Percentiles rank a stretch among this genome's conserved stretches.
Conservation (phyloP, 2,888 invertebrate species). For the Euzophera pinguis region DNA sequence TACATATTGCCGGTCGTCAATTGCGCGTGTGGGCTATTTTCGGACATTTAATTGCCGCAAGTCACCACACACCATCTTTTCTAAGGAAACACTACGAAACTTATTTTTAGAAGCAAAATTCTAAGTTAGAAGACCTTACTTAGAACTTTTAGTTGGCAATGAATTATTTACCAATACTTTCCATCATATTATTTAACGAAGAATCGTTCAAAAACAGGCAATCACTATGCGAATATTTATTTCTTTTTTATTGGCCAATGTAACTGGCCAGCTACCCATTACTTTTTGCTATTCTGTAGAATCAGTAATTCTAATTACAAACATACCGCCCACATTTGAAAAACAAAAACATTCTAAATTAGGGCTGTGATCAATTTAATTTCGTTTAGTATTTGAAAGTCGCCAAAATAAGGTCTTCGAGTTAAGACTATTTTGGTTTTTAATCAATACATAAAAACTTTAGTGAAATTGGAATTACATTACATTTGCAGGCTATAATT, state of each 20-base stretch:
- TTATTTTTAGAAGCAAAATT: slow-evolving; percentile 8
- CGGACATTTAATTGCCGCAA: slow-evolving; percentile 63
- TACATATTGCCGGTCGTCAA: slow-evolving; percentile 57
- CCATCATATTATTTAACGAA: not conserved
- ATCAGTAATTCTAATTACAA: slow-evolving; percentile 8
- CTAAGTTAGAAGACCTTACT: not conserved
- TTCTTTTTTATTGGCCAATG: not conserved
- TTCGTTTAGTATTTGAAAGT: not conserved
- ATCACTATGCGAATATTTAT: not conserved
- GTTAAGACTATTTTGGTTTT: no score
- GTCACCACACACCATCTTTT: slow-evolving; percentile 42
- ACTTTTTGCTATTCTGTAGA: not conserved
- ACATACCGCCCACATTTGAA: slow-evolving; percentile 4
- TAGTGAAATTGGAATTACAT: not conserved
- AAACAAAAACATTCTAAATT: not conserved
- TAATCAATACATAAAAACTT: no score
- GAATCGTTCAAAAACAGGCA: not conserved
- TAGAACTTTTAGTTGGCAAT: not conserved
- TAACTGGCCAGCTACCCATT: slow-evolving; percentile 5
- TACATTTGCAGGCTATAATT: not conserved
- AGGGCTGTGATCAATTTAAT: not conserved
- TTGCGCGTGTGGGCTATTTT: slow-evolving; percentile 64
- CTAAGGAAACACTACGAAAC: slow-evolving; percentile 1
- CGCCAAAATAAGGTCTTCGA: no score
- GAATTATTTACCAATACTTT: not conserved